Percentiles rank a stretch among this genome's conserved stretches.
Evolutionary conservation across 2,888 invertebrate genomes (phyloP).

Genomic region (Volucella bombylans): DNA sequence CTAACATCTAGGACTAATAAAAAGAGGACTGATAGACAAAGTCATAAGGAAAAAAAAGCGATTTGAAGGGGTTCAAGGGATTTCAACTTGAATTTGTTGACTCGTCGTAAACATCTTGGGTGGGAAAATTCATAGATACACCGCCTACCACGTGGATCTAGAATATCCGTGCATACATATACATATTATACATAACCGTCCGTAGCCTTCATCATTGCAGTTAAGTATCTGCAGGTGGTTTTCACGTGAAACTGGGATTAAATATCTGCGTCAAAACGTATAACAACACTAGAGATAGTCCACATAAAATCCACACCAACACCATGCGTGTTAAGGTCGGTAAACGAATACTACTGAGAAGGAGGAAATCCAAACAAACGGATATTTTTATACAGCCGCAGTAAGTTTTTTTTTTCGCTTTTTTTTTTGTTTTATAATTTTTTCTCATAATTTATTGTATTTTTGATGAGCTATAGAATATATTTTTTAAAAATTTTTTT

Average conservation of each 20-base stretch:
- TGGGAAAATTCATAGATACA: too few species aligned
- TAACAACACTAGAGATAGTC: constrained; percentile 39
- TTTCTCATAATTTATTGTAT: neutral
- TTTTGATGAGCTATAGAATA: too few species aligned
- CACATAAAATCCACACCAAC: constrained; percentile 24
- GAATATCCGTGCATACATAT: neutral
- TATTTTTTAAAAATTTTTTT: too few species aligned
- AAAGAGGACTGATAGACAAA: neutral
- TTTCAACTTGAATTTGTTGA: constrained; percentile 32
- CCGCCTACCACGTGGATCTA: constrained; percentile 14
- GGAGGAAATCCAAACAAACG: constrained; percentile 77
- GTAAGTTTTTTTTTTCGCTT: constrained; percentile 77
- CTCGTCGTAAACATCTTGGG: constrained; percentile 37
- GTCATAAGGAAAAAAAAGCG: neutral
- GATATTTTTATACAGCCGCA: constrained; percentile 80
- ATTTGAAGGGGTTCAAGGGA: neutral
- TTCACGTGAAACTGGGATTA: constrained; percentile 12
- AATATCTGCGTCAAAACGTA: constrained; percentile 60
- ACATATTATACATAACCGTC: too few species aligned
- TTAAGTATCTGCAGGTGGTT: constrained; percentile 46
- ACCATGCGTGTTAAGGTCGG: constrained; percentile 80
- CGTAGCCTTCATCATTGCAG: neutral
- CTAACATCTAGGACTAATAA: neutral
- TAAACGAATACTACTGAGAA: constrained; percentile 80
- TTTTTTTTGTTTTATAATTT: neutral